Evolutionary conservation across 2,797 vertebrate species (phyloP).

Genomic region (Zalophus californianus): DNA sequence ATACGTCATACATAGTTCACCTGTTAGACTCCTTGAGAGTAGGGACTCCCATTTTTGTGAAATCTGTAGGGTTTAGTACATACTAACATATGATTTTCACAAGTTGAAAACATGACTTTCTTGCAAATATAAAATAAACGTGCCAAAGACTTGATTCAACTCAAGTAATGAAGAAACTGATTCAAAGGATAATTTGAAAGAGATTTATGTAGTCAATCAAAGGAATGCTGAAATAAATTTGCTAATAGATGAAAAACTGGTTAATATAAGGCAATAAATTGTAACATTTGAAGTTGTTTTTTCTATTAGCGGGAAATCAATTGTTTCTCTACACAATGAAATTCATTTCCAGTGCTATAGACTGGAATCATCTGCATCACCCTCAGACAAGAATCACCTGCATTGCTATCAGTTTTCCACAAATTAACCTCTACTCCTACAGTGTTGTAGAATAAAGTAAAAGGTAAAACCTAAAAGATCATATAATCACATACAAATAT

Average conservation of each 20-base stretch:
- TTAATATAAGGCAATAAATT: not conserved
- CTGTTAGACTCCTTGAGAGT: not conserved
- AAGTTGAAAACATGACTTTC: slow-evolving; percentile 8
- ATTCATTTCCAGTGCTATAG: not conserved
- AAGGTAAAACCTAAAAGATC: not conserved
- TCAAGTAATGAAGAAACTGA: slow-evolving; percentile 26
- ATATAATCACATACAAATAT: not conserved
- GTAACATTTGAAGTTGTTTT: slow-evolving; percentile 4
- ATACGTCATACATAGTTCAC: not conserved
- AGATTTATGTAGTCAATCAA: slow-evolving; percentile 10
- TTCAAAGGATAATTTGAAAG: slow-evolving; percentile 35
- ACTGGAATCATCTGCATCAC: not conserved
- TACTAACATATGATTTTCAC: not conserved
- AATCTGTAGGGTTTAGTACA: not conserved
- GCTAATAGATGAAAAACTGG: not conserved
- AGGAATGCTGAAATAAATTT: slow-evolving; percentile 36
- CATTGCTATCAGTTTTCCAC: not conserved
- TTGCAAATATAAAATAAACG: not conserved
- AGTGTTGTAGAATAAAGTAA: slow-evolving; percentile 26
- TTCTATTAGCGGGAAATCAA: not conserved
- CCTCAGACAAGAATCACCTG: not conserved
- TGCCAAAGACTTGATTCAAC: slow-evolving; percentile 48
- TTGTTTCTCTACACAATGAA: slow-evolving; percentile 24
- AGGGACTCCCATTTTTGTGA: slow-evolving; percentile 31
- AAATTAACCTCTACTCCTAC: not conserved